Evolutionary conservation across 1,140 invertebrate genomes (phyloP), one percentile per base, ranked within the genome.

Genomic region (Achroia grisella): DNA sequence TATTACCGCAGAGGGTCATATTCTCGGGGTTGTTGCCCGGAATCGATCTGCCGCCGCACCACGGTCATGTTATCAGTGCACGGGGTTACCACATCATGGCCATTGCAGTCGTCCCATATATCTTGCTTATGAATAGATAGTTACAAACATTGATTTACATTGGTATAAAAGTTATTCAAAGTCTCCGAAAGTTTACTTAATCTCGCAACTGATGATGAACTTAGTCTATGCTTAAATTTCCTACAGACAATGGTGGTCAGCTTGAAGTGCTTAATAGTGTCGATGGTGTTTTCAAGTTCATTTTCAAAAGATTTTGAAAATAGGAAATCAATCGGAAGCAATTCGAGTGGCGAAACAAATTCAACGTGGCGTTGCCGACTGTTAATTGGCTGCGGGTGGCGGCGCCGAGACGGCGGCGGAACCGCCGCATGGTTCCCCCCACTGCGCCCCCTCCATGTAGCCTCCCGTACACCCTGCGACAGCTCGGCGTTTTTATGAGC

Each of bases 321-420:
- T 52, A 60, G 64, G 64, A 81, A 79, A 81, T 79, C 74, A 81
- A 79, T 85, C 76, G 73, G 75, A 83, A 85, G 81, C 67, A 75
- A 80, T 76, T 75, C 57, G 52, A 82, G 67, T 71, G 67, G 65
- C 59, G 77, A 75, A 82, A 84, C 84, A 82, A 84, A 82, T 77
- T 80, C 74, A 79, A 62, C 70, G 68, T 79, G 69, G 72, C 67
- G 62, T 77, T 80, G 77, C 72, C 60, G 69, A 65, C 72, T 78
- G 76, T 82, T 84, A 84, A 84, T 84, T 84, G 80, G 76, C 72
- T 80, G 77, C 77, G 79, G 77, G 76, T 72, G 77, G 76, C 70
- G 82, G 79, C 81, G 81, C 80, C 79, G 78, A 83, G 78, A 85
- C 79, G 78, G 80, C 75, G 78, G 75, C 73, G 72, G 78, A 80